A percentile compares a stretch with the other conserved stretches of the same genome.
Conservation (phyloP, 2,113 vertebrate species). For the Mus pahari region DNA sequence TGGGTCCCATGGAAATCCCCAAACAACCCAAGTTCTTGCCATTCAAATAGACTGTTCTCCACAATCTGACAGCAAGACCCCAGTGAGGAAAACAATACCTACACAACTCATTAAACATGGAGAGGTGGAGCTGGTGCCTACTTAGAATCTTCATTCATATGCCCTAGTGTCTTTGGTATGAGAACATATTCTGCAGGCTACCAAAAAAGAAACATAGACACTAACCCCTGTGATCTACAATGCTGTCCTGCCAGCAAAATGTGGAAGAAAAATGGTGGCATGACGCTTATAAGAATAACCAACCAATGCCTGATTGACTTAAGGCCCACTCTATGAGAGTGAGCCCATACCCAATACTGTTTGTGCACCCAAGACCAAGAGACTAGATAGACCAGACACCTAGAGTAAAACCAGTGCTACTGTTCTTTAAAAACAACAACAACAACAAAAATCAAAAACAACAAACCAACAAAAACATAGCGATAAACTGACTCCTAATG, state of each 20-base stretch:
- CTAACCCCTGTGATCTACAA: neutral
- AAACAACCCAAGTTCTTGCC: neutral
- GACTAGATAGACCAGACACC: neutral
- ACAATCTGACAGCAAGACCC: neutral
- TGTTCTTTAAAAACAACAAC: neutral
- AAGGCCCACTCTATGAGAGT: neutral
- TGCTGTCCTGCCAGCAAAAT: neutral
- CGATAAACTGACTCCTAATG: neutral
- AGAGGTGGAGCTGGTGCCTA: neutral
- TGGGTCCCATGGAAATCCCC: neutral
- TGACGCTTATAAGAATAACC: neutral
- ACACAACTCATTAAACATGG: neutral
- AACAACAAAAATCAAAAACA: neutral
- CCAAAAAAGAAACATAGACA: neutral
- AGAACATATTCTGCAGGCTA: neutral
- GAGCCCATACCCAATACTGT: neutral
- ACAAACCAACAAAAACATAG: neutral
- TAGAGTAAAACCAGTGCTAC: neutral
- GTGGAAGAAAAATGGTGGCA: neutral
- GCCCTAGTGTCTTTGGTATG: neutral
- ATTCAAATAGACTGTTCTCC: neutral
- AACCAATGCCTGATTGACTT: neutral
- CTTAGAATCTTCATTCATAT: neutral
- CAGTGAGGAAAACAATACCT: neutral
- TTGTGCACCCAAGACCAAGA: neutral